Conservation (phyloP, 2,113 vertebrate genomes). For the Ctenomys sociabilis region DNA sequence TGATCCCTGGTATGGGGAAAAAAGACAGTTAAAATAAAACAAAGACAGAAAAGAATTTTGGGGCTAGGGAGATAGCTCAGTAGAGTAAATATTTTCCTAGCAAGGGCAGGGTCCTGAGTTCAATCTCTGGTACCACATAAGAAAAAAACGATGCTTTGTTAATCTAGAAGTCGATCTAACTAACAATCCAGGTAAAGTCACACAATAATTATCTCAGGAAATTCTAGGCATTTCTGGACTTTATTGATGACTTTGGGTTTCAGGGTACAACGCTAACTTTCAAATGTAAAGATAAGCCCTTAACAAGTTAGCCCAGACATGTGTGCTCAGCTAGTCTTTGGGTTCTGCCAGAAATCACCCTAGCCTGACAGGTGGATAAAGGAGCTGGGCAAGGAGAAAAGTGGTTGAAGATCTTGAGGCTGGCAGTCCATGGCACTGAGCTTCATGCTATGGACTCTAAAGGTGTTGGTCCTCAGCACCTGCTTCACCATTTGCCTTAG, state of each 20-base stretch:
- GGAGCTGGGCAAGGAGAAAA: fast-evolving
- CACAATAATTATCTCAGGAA: not conserved
- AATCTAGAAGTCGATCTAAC: not conserved
- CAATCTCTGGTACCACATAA: too few species aligned
- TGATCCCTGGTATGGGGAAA: too few species aligned
- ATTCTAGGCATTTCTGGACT: not conserved
- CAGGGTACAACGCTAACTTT: not conserved
- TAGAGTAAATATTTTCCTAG: too few species aligned
- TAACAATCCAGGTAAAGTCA: not conserved
- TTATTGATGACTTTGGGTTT: not conserved
- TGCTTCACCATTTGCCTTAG: not conserved
- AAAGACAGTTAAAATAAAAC: too few species aligned
- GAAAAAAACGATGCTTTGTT: not conserved
- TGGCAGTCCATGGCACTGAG: too few species aligned
- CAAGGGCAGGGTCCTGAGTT: too few species aligned
- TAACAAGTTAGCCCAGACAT: not conserved
- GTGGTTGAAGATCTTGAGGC: not conserved
- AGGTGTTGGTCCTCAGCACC: not conserved
- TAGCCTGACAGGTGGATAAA: fast-evolving
- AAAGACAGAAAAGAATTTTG: too few species aligned
- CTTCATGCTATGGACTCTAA: not conserved
- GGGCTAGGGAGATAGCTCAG: too few species aligned
- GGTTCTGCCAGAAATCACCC: fast-evolving
- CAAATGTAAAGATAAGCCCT: not conserved
- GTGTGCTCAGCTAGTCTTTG: not conserved